These are phyloP conservation scores for Daphoenositta chrysoptera DNA, from an alignment of 2,113 vertebrate species.

Conservation along the genomic window DNA sequence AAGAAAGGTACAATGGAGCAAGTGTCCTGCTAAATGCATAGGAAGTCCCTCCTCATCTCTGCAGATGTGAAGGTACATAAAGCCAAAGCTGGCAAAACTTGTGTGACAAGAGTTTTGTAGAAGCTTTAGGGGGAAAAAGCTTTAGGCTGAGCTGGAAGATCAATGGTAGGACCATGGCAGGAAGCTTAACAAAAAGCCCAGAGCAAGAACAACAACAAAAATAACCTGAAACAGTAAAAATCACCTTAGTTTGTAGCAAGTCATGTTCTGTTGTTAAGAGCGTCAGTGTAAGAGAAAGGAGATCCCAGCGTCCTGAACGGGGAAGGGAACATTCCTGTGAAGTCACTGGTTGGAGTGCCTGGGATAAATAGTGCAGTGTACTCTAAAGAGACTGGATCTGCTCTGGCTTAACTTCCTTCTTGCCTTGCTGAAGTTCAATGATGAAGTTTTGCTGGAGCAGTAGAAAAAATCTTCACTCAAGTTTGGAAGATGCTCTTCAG, in stretches of 20 bases:
- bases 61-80: background rate
- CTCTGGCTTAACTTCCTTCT: background rate
- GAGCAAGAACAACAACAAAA: background rate
- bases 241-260: background rate
- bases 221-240: background rate
- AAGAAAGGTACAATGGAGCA: background rate
- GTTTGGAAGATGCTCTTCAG: background rate
- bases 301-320: background rate
- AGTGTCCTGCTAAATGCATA: background rate
- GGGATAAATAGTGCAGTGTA: background rate
- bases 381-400: background rate
- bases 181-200: background rate
- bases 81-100: background rate
- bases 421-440: background rate
- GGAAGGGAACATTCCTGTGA: background rate
- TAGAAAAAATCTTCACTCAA: background rate
- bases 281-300: slow-evolving; percentile 1
- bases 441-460: background rate
- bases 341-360: background rate
- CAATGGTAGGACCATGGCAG: background rate
- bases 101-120: background rate
- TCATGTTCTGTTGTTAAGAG: background rate
- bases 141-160: background rate
- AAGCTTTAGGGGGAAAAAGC: background rate
- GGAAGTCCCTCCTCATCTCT: background rate